A percentile compares a stretch with the other conserved stretches of the same genome.
These are phyloP conservation scores for Neodiprion fabricii DNA, from an alignment of 1,140 invertebrate species.

Conservation along the genomic window DNA sequence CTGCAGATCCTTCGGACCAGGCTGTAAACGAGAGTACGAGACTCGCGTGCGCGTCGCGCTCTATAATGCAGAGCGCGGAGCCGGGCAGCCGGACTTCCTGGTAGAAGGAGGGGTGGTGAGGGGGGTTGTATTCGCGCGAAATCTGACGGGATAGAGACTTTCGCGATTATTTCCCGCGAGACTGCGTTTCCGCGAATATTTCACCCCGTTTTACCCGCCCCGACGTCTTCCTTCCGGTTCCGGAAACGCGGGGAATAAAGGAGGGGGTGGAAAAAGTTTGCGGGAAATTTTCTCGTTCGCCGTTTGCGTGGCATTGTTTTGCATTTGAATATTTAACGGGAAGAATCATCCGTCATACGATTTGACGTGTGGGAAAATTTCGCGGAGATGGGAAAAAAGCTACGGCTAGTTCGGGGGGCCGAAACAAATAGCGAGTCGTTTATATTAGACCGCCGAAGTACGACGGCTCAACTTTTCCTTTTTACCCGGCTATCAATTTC, in stretches of 20 bases:
- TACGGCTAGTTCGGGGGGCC: not conserved
- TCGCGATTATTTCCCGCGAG: conserved; percentile 2
- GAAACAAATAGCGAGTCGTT: conserved; percentile 2
- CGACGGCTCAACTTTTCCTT: not conserved
- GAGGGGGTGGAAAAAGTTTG: not conserved
- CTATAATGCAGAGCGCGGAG: conserved; percentile 30
- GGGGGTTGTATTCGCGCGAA: not conserved
- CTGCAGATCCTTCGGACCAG: too few relatives aligned
- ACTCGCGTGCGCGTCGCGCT: not conserved
- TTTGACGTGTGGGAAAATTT: not conserved
- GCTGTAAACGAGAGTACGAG: too few relatives aligned
- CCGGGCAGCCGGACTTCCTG: conserved; percentile 17
- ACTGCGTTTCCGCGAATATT: not conserved
- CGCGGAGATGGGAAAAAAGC: not conserved
- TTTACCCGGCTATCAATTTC: not conserved
- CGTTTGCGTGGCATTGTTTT: not conserved
- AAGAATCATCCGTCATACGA: not conserved
- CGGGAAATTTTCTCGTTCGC: not conserved
- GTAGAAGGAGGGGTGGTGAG: not conserved
- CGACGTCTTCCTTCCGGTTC: not conserved
- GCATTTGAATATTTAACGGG: too few relatives aligned
- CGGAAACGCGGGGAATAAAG: not conserved
- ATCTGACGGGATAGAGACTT: not conserved
- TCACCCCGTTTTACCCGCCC: not conserved
- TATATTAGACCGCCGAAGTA: not conserved